Evolutionary conservation across 2,113 vertebrate genomes (phyloP), one percentile per base, ranked within the genome.

Genomic region (Antidorcas marsupialis): DNA sequence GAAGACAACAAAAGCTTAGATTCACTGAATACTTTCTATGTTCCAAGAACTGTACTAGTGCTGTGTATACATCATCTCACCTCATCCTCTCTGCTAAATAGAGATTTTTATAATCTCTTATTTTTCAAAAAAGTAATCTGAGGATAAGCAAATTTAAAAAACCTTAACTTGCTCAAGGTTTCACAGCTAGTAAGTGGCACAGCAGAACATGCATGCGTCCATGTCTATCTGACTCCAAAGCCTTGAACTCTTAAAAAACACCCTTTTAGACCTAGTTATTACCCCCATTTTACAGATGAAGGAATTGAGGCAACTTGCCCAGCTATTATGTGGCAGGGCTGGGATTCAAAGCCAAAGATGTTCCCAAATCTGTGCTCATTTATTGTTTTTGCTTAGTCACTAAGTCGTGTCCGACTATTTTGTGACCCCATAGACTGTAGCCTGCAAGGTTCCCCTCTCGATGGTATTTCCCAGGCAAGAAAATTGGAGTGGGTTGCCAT

Each of bases 61-160:
- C 12, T 71, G 23, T 39, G 52, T 17, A 52, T 25, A 36, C 7
- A 39, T 74, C 39, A 84, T 53, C 55, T 85, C n/a, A n/a, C 23
- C 15, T 3, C 59, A 74, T 25, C 64, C 59, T 64, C 64, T 88
- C 55, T 27, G n/a, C 17, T 5, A 62, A 53, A 55, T 0, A 91
- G 55, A 87, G 27, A 59, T 45, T 74, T 47, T 17, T 50, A 74
- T 30, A 76, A 43, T 43, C 39, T 11, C 12, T 83, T 36, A 47
- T 21, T 91, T 95, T 83, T 91, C 78, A 95, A 93, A 96, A 60
- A 94, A 81, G 57, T 62, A 90, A 79, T 87, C 28, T 30, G 45
- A 94, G 79, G 17, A n/a, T 82, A 52, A 13, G 45, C 85, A 85
- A 78, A 45, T 2, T 55, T 62, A 8, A 45, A 87, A 85, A 45